Conservation (phyloP, 2,888 invertebrate species). For the Catocala fraxini region DNA sequence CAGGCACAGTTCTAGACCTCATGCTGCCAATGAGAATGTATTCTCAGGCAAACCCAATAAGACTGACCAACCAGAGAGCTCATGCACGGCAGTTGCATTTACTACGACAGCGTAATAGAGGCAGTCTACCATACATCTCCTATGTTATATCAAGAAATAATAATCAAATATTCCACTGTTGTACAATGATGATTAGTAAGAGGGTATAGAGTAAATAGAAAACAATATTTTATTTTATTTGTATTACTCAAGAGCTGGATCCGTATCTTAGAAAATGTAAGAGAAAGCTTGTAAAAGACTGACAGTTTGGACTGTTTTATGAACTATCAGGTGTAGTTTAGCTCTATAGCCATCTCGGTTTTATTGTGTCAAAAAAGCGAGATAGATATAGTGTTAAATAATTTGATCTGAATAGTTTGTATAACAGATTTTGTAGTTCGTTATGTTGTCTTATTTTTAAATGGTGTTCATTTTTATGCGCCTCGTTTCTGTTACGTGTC, state of each 20-base stretch:
- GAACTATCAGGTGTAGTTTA: background rate
- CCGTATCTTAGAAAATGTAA: constrained; percentile 3
- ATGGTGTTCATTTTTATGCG: background rate
- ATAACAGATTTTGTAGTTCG: constrained; percentile 1
- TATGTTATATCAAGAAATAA: too few relatives aligned
- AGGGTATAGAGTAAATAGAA: too few relatives aligned
- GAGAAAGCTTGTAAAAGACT: constrained; percentile 31
- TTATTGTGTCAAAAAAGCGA: background rate
- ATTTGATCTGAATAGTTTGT: background rate
- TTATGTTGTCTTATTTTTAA: background rate
- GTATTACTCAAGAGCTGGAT: constrained; percentile 3
- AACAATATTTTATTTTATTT: background rate
- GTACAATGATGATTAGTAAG: too few relatives aligned
- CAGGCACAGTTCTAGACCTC: too few relatives aligned
- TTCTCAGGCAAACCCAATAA: too few relatives aligned
- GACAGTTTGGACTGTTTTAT: constrained; percentile 12
- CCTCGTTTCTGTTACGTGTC: background rate
- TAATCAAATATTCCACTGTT: too few relatives aligned
- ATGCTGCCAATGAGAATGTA: too few relatives aligned
- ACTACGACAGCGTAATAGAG: too few relatives aligned
- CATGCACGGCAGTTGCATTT: too few relatives aligned
- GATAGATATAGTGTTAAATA: background rate
- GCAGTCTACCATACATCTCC: too few relatives aligned
- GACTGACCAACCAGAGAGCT: too few relatives aligned
- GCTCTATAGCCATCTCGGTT: background rate